A percentile compares a stretch with the other conserved stretches of the same genome.
Evolutionary conservation across 2,113 vertebrate species (phyloP).

Genomic region (Pseudopipra pipra): DNA sequence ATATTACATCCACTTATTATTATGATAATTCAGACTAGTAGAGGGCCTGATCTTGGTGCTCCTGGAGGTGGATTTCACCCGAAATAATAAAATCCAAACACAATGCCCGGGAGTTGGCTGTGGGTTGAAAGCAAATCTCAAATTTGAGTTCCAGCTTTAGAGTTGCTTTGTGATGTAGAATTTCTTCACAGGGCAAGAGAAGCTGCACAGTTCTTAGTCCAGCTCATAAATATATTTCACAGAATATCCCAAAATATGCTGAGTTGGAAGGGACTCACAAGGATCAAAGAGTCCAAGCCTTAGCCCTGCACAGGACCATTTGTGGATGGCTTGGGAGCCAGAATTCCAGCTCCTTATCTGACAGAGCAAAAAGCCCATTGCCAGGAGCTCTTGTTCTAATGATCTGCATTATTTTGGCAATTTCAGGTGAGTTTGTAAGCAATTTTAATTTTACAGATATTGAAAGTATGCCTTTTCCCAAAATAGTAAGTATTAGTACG

Average conservation of each 20-base stretch:
- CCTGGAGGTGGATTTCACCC: neutral
- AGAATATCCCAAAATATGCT: neutral
- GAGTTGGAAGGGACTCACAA: neutral
- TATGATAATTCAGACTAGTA: neutral
- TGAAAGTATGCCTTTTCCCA: neutral
- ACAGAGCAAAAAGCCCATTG: neutral
- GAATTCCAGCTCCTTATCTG: neutral
- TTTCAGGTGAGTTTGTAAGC: neutral
- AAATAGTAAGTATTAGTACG: neutral
- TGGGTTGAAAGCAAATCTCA: neutral
- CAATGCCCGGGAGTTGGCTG: neutral
- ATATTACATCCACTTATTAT: neutral
- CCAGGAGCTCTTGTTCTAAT: neutral
- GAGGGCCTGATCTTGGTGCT: constrained; percentile 18
- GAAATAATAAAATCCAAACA: neutral
- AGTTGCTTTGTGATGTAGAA: neutral
- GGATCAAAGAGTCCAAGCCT: neutral
- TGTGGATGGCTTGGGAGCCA: neutral
- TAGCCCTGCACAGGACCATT: neutral
- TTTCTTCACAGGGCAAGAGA: neutral
- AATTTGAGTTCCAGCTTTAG: neutral
- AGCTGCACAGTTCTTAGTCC: neutral
- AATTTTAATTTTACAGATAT: neutral
- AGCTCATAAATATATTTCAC: neutral
- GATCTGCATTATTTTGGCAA: neutral